Percentiles rank a stretch among this genome's conserved stretches.
phyloP scores from a whole-genome alignment of 2,797 vertebrate genomes.

The Molothrus ater region DNA sequence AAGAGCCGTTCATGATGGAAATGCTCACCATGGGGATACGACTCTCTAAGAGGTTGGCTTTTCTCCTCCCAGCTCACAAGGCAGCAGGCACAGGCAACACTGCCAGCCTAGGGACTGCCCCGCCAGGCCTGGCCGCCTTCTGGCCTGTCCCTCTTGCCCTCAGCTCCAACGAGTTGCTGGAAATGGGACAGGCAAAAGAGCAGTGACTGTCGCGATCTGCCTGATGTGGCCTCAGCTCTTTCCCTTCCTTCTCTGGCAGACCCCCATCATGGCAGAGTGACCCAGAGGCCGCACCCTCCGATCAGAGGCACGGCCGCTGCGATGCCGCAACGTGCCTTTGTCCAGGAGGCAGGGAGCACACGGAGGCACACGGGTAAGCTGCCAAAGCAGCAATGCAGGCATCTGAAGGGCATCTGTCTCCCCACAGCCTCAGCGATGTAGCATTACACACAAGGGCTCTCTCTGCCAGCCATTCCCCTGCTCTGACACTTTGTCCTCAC shows the following conservation, averaged over 20 bases:
- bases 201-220: rapidly evolving
- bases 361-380: background rate
- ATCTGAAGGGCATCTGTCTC: rapidly evolving
- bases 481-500: background rate
- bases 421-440: no score
- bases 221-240: background rate
- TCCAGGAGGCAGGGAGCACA: background rate
- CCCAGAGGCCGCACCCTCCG: rapidly evolving
- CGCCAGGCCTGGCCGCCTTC: rapidly evolving
- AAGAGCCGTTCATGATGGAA: rapidly evolving
- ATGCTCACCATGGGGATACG: background rate
- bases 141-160: background rate
- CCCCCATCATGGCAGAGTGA: background rate
- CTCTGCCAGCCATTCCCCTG: background rate
- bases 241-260: background rate
- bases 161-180: rapidly evolving
- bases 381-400: background rate
- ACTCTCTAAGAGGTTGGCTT: background rate
- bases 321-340: background rate
- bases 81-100: rapidly evolving
- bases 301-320: background rate
- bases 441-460: no score
- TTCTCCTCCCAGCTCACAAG: background rate
- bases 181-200: rapidly evolving
- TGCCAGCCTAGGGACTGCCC: no score